Evolutionary conservation across 2,113 vertebrate species (phyloP).

Genomic region (Manacus vitellinus): DNA sequence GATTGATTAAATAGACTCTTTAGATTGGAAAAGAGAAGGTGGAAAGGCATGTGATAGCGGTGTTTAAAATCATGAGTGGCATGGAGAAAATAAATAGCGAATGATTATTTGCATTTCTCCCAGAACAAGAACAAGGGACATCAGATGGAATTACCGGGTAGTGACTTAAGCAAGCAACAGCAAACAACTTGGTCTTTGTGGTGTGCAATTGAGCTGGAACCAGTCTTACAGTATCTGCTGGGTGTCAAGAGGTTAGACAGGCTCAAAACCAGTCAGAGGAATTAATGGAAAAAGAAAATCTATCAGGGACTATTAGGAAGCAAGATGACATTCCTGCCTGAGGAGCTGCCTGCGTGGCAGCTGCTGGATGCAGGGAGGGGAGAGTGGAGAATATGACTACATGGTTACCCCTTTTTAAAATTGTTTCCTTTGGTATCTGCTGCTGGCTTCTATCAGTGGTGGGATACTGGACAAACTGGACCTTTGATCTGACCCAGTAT

Average conservation of each 20-base stretch:
- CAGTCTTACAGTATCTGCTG: background rate
- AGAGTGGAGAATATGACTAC: background rate
- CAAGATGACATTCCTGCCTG: background rate
- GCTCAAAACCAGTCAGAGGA: background rate
- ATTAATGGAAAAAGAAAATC: background rate
- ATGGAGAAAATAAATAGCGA: constrained; percentile 47
- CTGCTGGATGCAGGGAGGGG: background rate
- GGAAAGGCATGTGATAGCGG: background rate
- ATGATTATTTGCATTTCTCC: constrained; percentile 27
- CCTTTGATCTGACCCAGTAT: background rate
- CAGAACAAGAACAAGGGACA: background rate
- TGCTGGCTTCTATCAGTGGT: background rate
- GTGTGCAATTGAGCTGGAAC: background rate
- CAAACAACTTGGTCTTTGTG: background rate
- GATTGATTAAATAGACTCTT: constrained; percentile 55
- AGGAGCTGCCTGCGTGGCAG: background rate
- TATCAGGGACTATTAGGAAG: background rate
- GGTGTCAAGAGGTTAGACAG: background rate
- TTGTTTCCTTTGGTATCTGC: background rate
- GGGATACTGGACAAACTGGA: background rate
- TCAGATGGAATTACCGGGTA: background rate
- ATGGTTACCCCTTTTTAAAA: background rate
- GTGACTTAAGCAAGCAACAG: constrained; percentile 19
- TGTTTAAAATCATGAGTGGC: constrained; percentile 52
- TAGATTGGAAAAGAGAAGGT: background rate